Percentiles rank a stretch among this genome's conserved stretches.
These are phyloP conservation scores for Crypturellus tataupa DNA, from an alignment of 2,797 vertebrate genomes.

Conservation along the genomic window DNA sequence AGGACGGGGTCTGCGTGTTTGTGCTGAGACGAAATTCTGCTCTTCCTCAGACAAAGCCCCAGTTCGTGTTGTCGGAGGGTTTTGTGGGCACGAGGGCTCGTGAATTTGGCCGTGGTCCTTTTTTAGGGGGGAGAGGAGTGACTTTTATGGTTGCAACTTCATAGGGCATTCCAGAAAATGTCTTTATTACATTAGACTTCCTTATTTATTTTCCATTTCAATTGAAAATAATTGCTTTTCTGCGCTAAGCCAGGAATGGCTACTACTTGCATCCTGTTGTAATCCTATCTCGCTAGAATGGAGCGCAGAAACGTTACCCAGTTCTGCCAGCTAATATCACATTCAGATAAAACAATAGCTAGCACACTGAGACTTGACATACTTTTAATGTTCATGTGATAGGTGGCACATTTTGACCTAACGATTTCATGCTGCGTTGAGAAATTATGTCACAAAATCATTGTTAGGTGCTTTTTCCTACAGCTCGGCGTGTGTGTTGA, in stretches of 20 bases:
- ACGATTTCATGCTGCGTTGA: constrained; percentile 64
- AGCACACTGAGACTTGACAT: constrained; percentile 70
- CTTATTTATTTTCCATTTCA: constrained; percentile 47
- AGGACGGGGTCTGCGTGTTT: neutral
- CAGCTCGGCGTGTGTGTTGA: neutral
- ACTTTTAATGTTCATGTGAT: constrained; percentile 76
- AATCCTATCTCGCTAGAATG: neutral
- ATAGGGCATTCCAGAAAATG: neutral
- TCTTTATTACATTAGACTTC: neutral
- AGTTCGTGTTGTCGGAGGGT: neutral
- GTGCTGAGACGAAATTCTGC: neutral
- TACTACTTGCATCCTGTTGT: neutral
- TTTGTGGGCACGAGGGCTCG: neutral
- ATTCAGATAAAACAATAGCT: constrained; percentile 74
- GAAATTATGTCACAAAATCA: constrained; percentile 62
- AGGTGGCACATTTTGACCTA: constrained; percentile 76
- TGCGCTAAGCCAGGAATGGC: constrained; percentile 19
- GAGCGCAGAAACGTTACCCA: constrained; percentile 36
- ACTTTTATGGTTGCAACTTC: constrained; percentile 22
- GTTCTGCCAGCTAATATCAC: constrained; percentile 69
- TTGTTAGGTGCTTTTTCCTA: constrained; percentile 65
- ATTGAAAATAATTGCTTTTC: constrained; percentile 14
- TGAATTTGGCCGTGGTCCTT: constrained; percentile 7
- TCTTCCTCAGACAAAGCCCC: constrained; percentile 52
- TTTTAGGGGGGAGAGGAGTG: neutral